Evolutionary conservation across 2,797 vertebrate genomes (phyloP), one percentile per base, ranked within the genome.

Genomic region (Gorsachius magnificus): DNA sequence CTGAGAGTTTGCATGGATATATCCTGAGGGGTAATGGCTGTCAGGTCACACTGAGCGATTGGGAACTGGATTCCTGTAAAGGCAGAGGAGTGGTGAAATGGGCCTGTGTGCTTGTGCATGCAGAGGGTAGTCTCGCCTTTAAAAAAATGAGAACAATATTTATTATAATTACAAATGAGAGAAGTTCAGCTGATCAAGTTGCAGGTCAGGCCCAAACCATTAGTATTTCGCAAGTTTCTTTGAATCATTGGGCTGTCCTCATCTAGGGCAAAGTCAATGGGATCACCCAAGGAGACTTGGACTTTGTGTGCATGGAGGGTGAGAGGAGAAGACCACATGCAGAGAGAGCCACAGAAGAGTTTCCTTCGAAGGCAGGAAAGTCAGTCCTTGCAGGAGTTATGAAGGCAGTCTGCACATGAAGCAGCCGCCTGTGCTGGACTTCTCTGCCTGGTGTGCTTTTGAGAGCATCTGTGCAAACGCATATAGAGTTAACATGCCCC

Each of bases 321-420:
- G 63, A 45, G 43, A 80, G 56, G 46, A 70, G 61, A 61, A 63
- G 35, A 51, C 38, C 29, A 18, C 0, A 3, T 36, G 26, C 45
- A 61, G n/a, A 35, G 19, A 14, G 11, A 50, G n/a, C 7, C 22
- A 28, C 41, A 48, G 45, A 77, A 57, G 20, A 29, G 45, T 72
- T 83, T 72, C 31, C n/a, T 57, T 48, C 0, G 1, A 51, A 86
- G 72, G 53, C 41, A 60, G 51, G 25, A 58, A n/a, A 29, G 9
- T 7, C 18, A 77, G 12, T n/a, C 33, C 4, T 1, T n/a, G 43
- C 11, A 26, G 31, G 31, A 1, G 0, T 22, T 53, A 38, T 4
- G 29, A 35, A 64, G 16, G 41, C 53, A 45, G 6, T 16, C 28
- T 33, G 46, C 26, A n/a, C 19, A 17, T 7, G 3, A 66, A 63